Conservation (phyloP, 1,140 invertebrate species). For the Plectus sambesii region DNA sequence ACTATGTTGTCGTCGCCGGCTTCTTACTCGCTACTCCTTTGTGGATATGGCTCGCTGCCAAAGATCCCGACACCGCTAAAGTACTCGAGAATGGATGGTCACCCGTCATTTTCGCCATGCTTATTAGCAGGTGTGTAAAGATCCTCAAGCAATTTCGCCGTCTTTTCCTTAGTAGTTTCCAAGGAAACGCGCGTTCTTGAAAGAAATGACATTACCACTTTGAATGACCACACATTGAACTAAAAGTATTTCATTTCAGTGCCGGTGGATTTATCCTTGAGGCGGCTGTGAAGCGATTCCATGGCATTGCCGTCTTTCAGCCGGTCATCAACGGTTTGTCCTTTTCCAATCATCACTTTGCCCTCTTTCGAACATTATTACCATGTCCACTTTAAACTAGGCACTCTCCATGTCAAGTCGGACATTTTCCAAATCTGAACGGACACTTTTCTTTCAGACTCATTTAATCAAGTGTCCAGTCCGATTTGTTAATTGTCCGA, state of each 20-base stretch:
- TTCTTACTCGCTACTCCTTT: slow-evolving; percentile 17
- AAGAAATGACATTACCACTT: slow-evolving; percentile 3
- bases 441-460: too few species aligned
- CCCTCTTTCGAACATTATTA: slow-evolving; percentile 6
- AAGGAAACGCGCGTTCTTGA: slow-evolving; percentile 5
- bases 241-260: slow-evolving; percentile 23
- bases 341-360: slow-evolving; percentile 15
- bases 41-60: slow-evolving; percentile 18
- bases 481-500: too few species aligned
- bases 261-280: slow-evolving; percentile 53
- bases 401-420: too few species aligned
- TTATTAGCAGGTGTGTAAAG: slow-evolving; percentile 26
- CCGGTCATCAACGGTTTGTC: slow-evolving; percentile 61
- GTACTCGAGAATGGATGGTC: slow-evolving; percentile 30
- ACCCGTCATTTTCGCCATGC: slow-evolving; percentile 27
- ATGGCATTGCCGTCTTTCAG: slow-evolving; percentile 70
- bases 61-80: slow-evolving; percentile 18
- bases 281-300: slow-evolving; percentile 63
- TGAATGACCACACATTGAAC: neutral
- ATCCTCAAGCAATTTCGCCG: neutral
- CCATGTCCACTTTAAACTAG: too few species aligned
- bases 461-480: too few species aligned
- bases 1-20: slow-evolving; percentile 11
- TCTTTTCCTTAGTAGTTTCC: neutral
- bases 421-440: too few species aligned